Evolutionary conservation across 2,888 invertebrate species (phyloP).

Genomic region (Ennomos erosarius): DNA sequence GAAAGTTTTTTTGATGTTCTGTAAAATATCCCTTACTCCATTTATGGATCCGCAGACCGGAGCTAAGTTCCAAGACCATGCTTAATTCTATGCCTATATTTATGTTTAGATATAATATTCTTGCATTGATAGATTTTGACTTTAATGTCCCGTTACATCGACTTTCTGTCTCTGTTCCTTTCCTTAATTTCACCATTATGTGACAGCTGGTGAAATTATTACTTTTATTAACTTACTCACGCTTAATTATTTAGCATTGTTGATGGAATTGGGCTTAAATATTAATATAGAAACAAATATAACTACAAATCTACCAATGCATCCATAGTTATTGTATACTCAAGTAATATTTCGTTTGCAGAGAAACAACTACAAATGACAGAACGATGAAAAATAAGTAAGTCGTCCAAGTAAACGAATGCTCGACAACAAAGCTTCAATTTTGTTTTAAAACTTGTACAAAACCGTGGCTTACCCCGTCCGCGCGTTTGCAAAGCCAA

Average conservation of each 20-base stretch:
- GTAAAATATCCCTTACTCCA: conserved; percentile 27
- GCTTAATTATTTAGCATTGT: not conserved
- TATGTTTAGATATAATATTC: conserved; percentile 33
- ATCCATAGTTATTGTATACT: conserved; percentile 41
- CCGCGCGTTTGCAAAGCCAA: conserved; percentile 40
- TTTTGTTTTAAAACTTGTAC: conserved; percentile 25
- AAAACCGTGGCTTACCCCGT: conserved; percentile 48
- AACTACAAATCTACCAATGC: conserved; percentile 24
- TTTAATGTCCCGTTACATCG: no score
- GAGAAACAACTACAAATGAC: conserved; percentile 70
- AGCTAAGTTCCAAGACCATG: conserved; percentile 26
- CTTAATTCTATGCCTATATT: conserved; percentile 31
- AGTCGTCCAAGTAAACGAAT: conserved; percentile 52
- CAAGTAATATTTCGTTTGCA: conserved; percentile 69
- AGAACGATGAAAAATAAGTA: conserved; percentile 81
- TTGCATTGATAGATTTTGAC: conserved; percentile 33
- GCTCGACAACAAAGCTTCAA: conserved; percentile 26
- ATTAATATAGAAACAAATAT: conserved; percentile 6
- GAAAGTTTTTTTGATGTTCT: conserved; percentile 33
- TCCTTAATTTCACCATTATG: not conserved
- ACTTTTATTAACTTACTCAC: not conserved
- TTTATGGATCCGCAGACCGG: conserved; percentile 38
- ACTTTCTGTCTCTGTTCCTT: no score
- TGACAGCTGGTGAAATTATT: conserved; percentile 5
- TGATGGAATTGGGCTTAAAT: conserved; percentile 5